These are phyloP conservation scores for Platygyra sinensis DNA, from an alignment of 64 coral and sea anemone genomes.

Conservation along the genomic window DNA sequence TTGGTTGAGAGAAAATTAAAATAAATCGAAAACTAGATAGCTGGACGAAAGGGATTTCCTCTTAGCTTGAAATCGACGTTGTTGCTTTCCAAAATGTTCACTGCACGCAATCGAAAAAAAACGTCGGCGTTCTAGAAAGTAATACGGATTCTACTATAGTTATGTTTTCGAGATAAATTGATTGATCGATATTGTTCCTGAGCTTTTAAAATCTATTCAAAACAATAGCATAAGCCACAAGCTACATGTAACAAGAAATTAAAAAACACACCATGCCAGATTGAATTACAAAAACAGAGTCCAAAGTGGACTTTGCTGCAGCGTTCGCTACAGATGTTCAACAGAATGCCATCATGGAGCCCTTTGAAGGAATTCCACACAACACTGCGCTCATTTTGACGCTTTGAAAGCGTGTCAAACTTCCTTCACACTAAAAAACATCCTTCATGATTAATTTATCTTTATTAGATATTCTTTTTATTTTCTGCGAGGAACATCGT, in stretches of 20 bases:
- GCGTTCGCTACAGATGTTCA: conserved; percentile 3
- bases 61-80: not conserved
- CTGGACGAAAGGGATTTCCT: not conserved
- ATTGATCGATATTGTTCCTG: conserved; percentile 27
- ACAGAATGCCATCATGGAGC: not conserved
- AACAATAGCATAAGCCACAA: conserved; percentile 42
- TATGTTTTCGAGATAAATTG: conserved; percentile 17
- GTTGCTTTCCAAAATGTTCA: not conserved
- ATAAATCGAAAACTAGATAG: not conserved
- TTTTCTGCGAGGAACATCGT: conserved; percentile 4
- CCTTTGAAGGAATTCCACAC: not conserved
- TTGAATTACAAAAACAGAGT: conserved; percentile 46
- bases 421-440: conserved; percentile 41
- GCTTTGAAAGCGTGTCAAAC: not conserved
- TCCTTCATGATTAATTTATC: conserved; percentile 40
- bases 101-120: conserved; percentile 2
- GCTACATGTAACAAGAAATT: conserved; percentile 48
- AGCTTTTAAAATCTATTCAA: conserved; percentile 48
- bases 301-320: not conserved
- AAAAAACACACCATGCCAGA: conserved; percentile 42
- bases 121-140: not conserved
- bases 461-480: conserved; percentile 42
- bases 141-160: not conserved
- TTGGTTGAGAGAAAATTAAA: not conserved
- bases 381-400: not conserved